phyloP scores from a whole-genome alignment of 2,888 invertebrate genomes.

The Catocala sponsa region DNA sequence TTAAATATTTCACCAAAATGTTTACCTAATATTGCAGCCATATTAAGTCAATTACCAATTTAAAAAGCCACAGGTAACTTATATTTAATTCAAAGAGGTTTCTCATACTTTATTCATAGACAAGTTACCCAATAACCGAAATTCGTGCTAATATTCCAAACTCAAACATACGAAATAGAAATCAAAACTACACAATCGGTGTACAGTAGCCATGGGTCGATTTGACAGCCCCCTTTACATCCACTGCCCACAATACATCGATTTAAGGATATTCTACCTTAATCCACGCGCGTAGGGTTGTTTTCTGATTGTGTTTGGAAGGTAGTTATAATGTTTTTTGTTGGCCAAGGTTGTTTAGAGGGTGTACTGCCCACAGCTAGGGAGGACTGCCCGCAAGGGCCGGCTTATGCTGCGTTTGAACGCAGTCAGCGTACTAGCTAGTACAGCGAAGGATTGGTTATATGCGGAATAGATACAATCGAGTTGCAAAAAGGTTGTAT shows the following conservation, averaged over 20 bases:
- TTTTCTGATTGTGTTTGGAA: conserved; percentile 43
- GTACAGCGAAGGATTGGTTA: conserved; percentile 12
- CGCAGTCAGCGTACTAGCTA: conserved; percentile 13
- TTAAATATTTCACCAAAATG: conserved; percentile 2
- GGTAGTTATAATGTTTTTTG: conserved; percentile 77
- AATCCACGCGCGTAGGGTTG: conserved; percentile 41
- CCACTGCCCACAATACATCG: conserved; percentile 72
- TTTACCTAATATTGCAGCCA: conserved; percentile 9
- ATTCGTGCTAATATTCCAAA: conserved; percentile 49
- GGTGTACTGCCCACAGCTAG: conserved; percentile 85
- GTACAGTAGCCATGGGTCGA: conserved; percentile 81
- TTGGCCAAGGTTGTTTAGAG: conserved; percentile 71
- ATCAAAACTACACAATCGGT: conserved; percentile 83
- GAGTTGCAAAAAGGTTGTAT: neutral
- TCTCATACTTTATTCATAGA: conserved; percentile 49
- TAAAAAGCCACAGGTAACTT: conserved; percentile 35
- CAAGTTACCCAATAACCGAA: conserved; percentile 38
- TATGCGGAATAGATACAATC: neutral
- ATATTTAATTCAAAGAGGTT: conserved; percentile 36
- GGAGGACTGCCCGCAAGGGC: conserved; percentile 86
- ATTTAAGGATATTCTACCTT: conserved; percentile 39
- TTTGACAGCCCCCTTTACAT: conserved; percentile 73
- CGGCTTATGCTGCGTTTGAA: conserved; percentile 74
- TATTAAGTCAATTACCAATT: conserved; percentile 22
- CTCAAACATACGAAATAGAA: conserved; percentile 64